Conservation (phyloP, 2,113 vertebrate species). For the Paracyprichromis sp. region DNA sequence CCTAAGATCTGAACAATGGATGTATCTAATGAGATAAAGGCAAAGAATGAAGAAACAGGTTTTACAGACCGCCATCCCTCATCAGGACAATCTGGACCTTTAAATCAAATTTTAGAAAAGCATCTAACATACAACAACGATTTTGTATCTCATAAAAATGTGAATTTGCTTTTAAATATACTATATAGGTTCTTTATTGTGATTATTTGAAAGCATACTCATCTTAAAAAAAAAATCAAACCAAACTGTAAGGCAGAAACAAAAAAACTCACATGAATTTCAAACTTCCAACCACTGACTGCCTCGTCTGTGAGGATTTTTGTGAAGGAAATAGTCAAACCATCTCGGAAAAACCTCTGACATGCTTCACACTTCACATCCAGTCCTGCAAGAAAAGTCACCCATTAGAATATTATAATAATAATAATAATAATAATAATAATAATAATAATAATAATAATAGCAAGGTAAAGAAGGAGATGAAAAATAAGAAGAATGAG, state of each 20-base stretch:
- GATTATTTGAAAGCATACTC: not conserved
- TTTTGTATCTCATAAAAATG: not conserved
- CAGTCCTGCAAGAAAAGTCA: conserved; percentile 76
- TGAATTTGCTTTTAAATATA: not conserved
- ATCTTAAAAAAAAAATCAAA: not conserved
- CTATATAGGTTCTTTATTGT: not conserved
- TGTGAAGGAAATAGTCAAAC: conserved; percentile 98
- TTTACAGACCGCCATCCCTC: not conserved
- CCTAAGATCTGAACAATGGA: not conserved
- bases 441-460: not conserved
- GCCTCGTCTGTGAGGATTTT: conserved; percentile 99
- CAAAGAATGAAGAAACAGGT: not conserved
- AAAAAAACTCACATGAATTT: conserved; percentile 91
- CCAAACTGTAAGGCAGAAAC: not conserved
- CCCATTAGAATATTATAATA: not conserved
- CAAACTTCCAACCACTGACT: conserved; percentile 99
- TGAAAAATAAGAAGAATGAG: not conserved
- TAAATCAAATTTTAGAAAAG: not conserved
- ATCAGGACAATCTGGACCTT: not conserved
- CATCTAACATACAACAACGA: not conserved
- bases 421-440: not conserved
- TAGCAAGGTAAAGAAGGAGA: not conserved
- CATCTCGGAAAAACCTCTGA: conserved; percentile 99
- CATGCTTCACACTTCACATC: conserved; percentile 99
- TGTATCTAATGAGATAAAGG: not conserved